Percentiles rank a stretch among this genome's conserved stretches.
These are phyloP conservation scores for Drosophila arawakana DNA, from an alignment of 1,140 invertebrate species.

Conservation along the genomic window DNA sequence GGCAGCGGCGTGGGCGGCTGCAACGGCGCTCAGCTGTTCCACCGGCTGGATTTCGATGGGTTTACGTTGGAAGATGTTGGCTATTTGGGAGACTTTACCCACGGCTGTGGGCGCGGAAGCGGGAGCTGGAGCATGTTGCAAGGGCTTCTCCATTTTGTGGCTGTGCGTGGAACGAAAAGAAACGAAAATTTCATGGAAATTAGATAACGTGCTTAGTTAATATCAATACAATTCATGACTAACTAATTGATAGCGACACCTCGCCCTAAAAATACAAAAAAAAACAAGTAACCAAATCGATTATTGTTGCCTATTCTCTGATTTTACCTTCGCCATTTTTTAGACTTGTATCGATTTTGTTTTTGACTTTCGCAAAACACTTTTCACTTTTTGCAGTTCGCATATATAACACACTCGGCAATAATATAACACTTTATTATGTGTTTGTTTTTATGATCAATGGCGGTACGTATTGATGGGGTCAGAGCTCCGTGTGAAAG, in stretches of 20 bases:
- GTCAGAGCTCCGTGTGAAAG: slow-evolving; percentile 50
- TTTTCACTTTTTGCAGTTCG: slow-evolving; percentile 54
- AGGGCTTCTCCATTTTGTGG: slow-evolving; percentile 88
- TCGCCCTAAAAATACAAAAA: slow-evolving; percentile 7
- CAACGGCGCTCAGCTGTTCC: slow-evolving; percentile 77
- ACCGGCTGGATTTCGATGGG: slow-evolving; percentile 84
- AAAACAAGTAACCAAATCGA: slow-evolving; percentile 14
- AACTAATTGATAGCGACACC: slow-evolving; percentile 17
- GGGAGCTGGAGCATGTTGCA: slow-evolving; percentile 86
- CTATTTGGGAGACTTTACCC: slow-evolving; percentile 94
- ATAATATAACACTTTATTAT: slow-evolving; percentile 37
- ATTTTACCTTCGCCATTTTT: slow-evolving; percentile 71
- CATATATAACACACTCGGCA: neutral
- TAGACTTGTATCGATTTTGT: slow-evolving; percentile 28
- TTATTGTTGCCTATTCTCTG: neutral
- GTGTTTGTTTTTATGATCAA: slow-evolving; percentile 35
- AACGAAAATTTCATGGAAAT: neutral
- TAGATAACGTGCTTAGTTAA: slow-evolving; percentile 6
- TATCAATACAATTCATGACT: slow-evolving; percentile 30
- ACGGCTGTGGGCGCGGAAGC: slow-evolving; percentile 86
- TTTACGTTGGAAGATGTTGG: slow-evolving; percentile 93
- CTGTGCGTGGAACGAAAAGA: slow-evolving; percentile 10
- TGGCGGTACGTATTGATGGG: slow-evolving; percentile 20
- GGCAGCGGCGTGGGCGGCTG: slow-evolving; percentile 75
- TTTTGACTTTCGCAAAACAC: slow-evolving; percentile 52